Evolutionary conservation across 2,113 vertebrate genomes (phyloP).

Genomic region (Hydrolagus affinis): DNA sequence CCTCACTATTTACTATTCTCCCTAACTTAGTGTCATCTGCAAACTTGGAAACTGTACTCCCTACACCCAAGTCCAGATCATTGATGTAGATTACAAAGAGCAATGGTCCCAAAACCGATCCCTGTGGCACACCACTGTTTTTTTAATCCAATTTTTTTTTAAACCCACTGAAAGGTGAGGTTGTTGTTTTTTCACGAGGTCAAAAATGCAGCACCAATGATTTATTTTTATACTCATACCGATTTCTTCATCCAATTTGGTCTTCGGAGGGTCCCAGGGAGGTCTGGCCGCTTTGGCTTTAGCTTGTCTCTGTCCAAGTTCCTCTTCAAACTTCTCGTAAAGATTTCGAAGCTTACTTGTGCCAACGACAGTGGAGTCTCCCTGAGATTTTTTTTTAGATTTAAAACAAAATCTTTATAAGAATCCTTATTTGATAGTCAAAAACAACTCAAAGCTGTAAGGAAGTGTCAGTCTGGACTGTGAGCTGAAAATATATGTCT

Average conservation of each 20-base stretch:
- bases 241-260: conserved; percentile 85
- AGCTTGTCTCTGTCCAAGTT: conserved; percentile 75
- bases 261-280: conserved; percentile 87
- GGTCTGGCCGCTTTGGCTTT: conserved; percentile 77
- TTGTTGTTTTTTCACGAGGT: too few relatives aligned
- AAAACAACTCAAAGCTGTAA: background rate
- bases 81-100: too few relatives aligned
- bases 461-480: too few relatives aligned
- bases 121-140: too few relatives aligned
- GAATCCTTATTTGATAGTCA: background rate
- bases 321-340: conserved; percentile 86
- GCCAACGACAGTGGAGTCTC: conserved; percentile 91
- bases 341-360: conserved; percentile 83
- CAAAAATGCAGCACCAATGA: too few relatives aligned
- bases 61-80: too few relatives aligned
- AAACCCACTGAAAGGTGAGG: background rate
- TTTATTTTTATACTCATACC: conserved; percentile 50
- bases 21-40: too few relatives aligned
- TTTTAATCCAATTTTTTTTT: background rate
- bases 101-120: too few relatives aligned
- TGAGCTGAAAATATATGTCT: background rate
- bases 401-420: background rate
- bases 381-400: conserved; percentile 50
- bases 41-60: too few relatives aligned
- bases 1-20: too few relatives aligned